Base-by-base conservation (phyloP, 2,888 invertebrate genomes). In the Helobdella robusta region DNA sequence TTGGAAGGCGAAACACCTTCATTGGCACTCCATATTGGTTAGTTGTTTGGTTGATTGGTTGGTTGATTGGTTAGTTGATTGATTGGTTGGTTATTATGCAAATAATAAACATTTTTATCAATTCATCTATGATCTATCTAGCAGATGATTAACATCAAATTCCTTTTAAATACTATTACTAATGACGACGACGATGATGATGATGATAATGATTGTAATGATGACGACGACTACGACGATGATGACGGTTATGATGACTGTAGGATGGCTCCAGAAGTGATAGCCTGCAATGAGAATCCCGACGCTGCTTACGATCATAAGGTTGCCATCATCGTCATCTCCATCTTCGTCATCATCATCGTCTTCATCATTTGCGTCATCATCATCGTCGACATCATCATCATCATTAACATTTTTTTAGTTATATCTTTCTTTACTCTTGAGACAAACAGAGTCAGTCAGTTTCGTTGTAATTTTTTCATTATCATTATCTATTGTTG, bases 281-380 rank as follows among this genome's bases (percentile, higher is more conserved):
- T 25, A 48, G 98, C 97, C 66, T 99, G 98, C 81, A 98, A 99
- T 82, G 97, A 98, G 82, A 97, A 98, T 82, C 93, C 95, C 59
- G 97, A 98, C 79, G 98, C 98, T 68, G 98, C 98, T 25, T 99
- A 99, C 78, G 98, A 99, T 82, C 95, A 95, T 83, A 87, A 80
- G 73, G 79, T 79, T n/a, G n/a, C n/a, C n/a, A n/a, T n/a, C n/a
- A n/a, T n/a, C n/a, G n/a, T n/a, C 11, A 8, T 40, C 8, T 15
- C 15, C 40, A 40, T 40, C 40, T 40, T 40, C 8, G 11, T 40
- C 40, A 8, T 40, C 40, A 23, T 56, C 56, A 23, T 56, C 56
- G 18, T 56, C 56, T 18, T 56, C 56, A 23, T 25, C 56, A 23
- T 56, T 28, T 28, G 23, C 56, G 28, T 56, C 56, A 56, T 56